Base-by-base conservation (phyloP, 1,140 invertebrate species). In the Drosophila willistoni region DNA sequence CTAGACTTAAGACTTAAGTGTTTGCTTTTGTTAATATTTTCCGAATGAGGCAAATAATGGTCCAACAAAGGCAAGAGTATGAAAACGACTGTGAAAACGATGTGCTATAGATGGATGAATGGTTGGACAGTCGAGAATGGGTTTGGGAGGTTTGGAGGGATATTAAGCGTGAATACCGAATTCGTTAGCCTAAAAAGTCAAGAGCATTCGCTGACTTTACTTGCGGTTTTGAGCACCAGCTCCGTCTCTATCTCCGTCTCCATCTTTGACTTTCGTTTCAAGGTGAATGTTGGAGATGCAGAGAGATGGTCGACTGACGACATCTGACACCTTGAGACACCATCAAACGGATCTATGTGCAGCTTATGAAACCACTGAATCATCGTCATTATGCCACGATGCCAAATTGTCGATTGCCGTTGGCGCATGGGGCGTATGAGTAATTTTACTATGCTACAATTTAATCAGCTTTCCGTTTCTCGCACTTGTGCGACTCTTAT, bases 331-430 rank as follows among this genome's bases (percentile, higher is more conserved):
- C 62, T 51, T 22, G 44, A 19, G 44, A 51, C 36, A 34, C 12
- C 67, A 67, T 63, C 78, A 80, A 63, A 73, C 81, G 81, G 83
- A 87, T 87, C 76, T 89, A 61, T 34, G 74, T 77, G 68, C 34
- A 64, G 14, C 82, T 86, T 82, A 82, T 55, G 79, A 86, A 87
- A 86, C 41, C 56, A 57, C 77, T 80, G 84, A 83, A 77, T 87
- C 83, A 89, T 80, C 64, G 78, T 61, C 59, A n/a, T 34, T 17
- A 33, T 17, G 36, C 59, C 17, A 36, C 60, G n/a, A 51, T 64
- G 54, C 68, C 68, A 68, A 70, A 64, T 68, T 62, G 64, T 64
- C 64, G 70, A 72, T 59, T 51, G 44, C 17, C 44, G 17, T 29
- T 68, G 64, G 65, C 42, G 25, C 10, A 72, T 60, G 71, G 78